Percentiles rank a stretch among this genome's conserved stretches.
These are phyloP conservation scores for Python bivittatus DNA, from an alignment of 2,113 vertebrate genomes.

Conservation along the genomic window DNA sequence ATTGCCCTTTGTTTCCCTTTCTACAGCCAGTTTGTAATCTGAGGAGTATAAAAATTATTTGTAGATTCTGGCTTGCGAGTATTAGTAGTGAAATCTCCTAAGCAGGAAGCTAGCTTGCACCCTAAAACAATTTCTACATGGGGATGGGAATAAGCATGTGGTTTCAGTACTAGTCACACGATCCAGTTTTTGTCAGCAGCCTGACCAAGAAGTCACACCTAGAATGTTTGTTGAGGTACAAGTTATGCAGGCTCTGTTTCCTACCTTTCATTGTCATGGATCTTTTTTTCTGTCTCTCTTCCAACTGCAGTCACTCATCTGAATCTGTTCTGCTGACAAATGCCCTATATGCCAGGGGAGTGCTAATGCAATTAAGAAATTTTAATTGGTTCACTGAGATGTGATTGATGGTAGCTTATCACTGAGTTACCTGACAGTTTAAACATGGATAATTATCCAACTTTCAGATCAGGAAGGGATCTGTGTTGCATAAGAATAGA, in stretches of 20 bases:
- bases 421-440: not conserved
- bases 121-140: not conserved
- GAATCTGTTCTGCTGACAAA: not conserved
- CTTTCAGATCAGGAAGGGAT: not conserved
- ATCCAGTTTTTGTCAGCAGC: not conserved
- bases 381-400: not conserved
- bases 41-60: slow-evolving; percentile 39
- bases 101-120: accelerated
- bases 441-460: not conserved
- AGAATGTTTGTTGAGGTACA: not conserved
- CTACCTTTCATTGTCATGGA: slow-evolving; percentile 13
- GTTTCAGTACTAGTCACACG: not conserved
- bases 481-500: not conserved
- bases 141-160: not conserved
- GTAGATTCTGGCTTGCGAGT: slow-evolving; percentile 6
- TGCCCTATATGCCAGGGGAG: not conserved
- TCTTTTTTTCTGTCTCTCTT: slow-evolving; percentile 13
- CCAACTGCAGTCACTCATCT: not conserved
- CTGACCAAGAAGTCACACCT: not conserved
- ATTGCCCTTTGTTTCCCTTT: slow-evolving; percentile 55
- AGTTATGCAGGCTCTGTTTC: not conserved
- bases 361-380: not conserved
- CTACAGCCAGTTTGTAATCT: slow-evolving; percentile 28
- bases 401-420: not conserved
- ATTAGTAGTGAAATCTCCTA: not conserved